Evolutionary conservation across 1,140 invertebrate genomes (phyloP), one percentile per base, ranked within the genome.

Genomic region (Coboldia fuscipes): DNA sequence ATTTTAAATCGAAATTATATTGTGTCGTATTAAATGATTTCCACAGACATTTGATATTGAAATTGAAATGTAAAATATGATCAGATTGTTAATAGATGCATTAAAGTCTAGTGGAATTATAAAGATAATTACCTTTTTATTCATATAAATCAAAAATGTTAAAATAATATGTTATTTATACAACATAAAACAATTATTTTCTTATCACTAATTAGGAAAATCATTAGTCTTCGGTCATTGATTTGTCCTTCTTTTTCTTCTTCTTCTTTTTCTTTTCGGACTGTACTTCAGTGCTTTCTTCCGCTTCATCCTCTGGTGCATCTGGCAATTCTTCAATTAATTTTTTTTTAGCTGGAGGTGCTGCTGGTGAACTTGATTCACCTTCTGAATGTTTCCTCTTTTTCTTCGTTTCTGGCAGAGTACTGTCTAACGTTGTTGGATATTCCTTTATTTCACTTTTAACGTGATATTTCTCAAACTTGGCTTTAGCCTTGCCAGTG

Each of bases 401-500:
- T 30, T 53, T 58, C 44, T 52, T 54, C 13, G 42, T 45, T 30
- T 47, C 44, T n/a, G 61, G 53, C 18, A 73, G 40, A 10, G 68
- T 72, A 10, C 63, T 66, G 42, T 75, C 70, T 5, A 60, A 63
- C 33, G 66, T 66, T 24, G 51, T 47, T 10, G 66, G 61, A 54
- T 75, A 76, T 18, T 71, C 63, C 16, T 65, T 50, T n/a, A 69
- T 56, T 54, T 75, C 71, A 35, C 70, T 68, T 55, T 78, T 81
- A 26, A 70, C 68, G 41, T 88, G 75, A 55, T 92, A 93, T 59
- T 90, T 92, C 42, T 92, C 83, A 50, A 84, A 84, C 47, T 81
- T 86, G 0, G 76, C 72, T 50, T 80, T 80, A 2, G 73, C 72
- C 52, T 84, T 90, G 2, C 77, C 81, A 1, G 76, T 82, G 5